A percentile compares a stretch with the other conserved stretches of the same genome.
Conservation (phyloP, 2,113 vertebrate genomes). For the Grammomys surdaster region DNA sequence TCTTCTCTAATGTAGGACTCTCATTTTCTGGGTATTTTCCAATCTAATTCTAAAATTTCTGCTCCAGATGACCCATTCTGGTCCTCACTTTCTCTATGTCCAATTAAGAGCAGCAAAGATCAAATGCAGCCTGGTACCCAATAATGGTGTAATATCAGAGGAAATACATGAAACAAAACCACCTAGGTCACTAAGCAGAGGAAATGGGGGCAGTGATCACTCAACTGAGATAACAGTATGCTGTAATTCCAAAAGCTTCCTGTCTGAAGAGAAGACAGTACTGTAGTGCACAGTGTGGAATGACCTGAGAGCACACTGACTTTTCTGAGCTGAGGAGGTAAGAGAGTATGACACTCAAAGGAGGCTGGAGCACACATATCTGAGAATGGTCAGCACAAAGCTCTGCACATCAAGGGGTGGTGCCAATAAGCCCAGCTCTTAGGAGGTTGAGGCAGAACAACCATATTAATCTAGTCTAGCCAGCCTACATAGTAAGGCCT, state of each 20-base stretch:
- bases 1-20: not conserved
- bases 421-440: not conserved
- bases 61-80: slow-evolving; percentile 29
- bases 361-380: not conserved
- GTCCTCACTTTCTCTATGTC: not conserved
- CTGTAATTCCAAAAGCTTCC: not conserved
- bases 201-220: not conserved
- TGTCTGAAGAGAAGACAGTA: not conserved
- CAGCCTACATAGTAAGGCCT: not conserved
- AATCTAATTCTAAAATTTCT: slow-evolving; percentile 3
- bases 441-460: not conserved
- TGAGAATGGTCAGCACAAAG: not conserved
- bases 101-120: not conserved
- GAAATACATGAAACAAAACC: not conserved
- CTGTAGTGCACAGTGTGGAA: not conserved
- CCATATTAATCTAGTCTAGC: not conserved
- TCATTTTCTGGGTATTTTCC: not conserved
- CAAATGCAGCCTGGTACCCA: not conserved
- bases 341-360: not conserved
- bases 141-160: not conserved
- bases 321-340: not conserved
- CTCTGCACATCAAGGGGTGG: not conserved
- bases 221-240: not conserved
- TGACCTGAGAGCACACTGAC: not conserved
- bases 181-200: not conserved